Evolutionary conservation across 1,140 invertebrate species (phyloP), one percentile per base, ranked within the genome.

Genomic region (Sitodiplosis mosellana): DNA sequence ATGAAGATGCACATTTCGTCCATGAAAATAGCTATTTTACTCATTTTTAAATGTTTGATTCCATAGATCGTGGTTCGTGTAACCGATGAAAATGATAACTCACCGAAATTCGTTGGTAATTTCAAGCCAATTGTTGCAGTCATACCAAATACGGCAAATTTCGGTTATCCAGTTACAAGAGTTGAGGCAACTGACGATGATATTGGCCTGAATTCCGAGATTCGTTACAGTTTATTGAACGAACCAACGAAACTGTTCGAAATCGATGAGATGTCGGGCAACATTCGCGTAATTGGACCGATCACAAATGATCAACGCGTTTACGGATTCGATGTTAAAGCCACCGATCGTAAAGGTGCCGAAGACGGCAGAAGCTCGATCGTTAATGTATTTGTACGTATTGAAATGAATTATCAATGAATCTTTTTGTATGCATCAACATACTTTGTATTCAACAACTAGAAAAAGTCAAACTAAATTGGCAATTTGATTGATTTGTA

Each of bases 251-350:
- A 69, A 1, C 69, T 82, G 17, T 87, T 89, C 56, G 74, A 77
- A 49, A 78, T 87, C 49, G 82, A 87, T 60, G 72, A 82, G 2
- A 57, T 76, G 0, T 78, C 71, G 18, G 85, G 84, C 6, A 74
- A 80, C 53, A 77, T 89, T 15, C 69, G 80, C n/a, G 74, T 80
- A 0, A 71, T 83, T 17, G 70, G 72, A 5, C 73, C 76, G 33
- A 76, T 81, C 50, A 65, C 73, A 33, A 78, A 83, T 45, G 76
- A 76, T 14, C 81, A 82, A 2, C 69, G 74, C 50, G 78, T 87
- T 34, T 87, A 81, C 56, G 81, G 81, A 2, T 87, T 88, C 56
- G 84, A 88, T 65, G 83, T 89, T n/a, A 85, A 85, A 64, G 86
- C 85, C 4, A 87, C 82, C 0, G 86, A 90, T 58, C 73, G 75